phyloP scores from a whole-genome alignment of 2,113 vertebrate genomes.

The Malaclemys terrapin region DNA sequence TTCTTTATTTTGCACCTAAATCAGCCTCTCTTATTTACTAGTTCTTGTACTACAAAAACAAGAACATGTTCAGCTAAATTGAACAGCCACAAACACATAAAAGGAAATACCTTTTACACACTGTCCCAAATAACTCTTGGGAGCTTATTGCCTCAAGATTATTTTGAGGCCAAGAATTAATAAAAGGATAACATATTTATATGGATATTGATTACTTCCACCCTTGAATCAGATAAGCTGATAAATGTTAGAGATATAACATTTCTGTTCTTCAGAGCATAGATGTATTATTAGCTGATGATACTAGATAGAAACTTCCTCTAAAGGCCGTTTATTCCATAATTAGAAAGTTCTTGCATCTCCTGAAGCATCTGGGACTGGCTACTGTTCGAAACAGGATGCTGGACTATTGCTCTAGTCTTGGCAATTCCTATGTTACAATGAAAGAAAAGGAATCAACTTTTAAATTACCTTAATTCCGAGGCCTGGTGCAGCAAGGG shows the following conservation, averaged over 20 bases:
- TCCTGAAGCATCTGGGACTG: not conserved
- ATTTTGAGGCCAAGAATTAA: not conserved
- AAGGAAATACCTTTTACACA: not conserved
- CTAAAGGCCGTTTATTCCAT: not conserved
- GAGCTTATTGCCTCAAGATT: not conserved
- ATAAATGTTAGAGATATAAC: not conserved
- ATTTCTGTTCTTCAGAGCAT: not conserved
- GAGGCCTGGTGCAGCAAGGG: not conserved
- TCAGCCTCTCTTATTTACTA: not conserved
- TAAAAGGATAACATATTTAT: not conserved
- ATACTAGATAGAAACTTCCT: not conserved
- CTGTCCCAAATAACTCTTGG: not conserved
- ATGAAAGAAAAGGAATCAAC: not conserved
- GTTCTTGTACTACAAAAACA: not conserved
- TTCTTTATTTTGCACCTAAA: not conserved
- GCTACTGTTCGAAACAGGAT: not conserved
- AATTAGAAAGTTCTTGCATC: not conserved
- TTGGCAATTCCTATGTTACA: not conserved
- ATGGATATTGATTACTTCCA: not conserved
- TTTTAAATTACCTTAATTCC: not conserved
- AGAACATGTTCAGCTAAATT: not conserved
- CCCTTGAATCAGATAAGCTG: not conserved
- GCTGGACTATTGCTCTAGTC: not conserved
- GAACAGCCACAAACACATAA: not conserved
- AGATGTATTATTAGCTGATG: not conserved